phyloP scores from a whole-genome alignment of 2,797 vertebrate genomes.

The Myotis findleyi region DNA sequence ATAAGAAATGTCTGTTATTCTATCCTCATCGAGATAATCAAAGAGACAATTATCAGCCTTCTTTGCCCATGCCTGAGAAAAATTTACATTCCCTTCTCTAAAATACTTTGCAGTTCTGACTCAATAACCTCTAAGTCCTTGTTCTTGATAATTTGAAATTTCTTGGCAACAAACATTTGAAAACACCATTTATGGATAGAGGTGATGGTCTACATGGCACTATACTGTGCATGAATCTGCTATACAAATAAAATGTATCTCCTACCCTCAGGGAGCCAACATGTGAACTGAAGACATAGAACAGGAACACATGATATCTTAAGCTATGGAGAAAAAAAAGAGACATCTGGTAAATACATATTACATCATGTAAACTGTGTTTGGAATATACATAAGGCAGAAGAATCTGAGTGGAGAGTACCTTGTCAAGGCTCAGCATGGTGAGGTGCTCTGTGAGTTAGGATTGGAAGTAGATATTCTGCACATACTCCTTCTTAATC shows the following conservation, averaged over 20 bases:
- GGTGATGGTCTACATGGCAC: background rate
- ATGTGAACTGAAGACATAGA: background rate
- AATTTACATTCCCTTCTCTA: background rate
- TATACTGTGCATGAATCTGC: background rate
- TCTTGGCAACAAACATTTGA: background rate
- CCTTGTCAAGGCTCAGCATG: background rate
- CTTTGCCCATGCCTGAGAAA: background rate
- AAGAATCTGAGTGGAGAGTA: background rate
- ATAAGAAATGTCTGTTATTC: background rate
- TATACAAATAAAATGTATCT: background rate
- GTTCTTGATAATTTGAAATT: background rate
- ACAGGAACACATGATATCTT: background rate
- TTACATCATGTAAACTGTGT: background rate
- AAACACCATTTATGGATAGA: background rate
- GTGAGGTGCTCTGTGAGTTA: background rate
- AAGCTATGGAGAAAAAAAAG: background rate
- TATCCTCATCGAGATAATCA: background rate
- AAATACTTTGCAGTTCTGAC: background rate
- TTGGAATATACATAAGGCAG: background rate
- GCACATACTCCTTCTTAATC: background rate
- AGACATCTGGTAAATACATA: background rate
- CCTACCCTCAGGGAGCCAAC: background rate
- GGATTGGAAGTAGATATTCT: background rate
- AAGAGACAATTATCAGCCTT: background rate
- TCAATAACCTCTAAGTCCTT: background rate